phyloP scores from a whole-genome alignment of 2,797 vertebrate genomes.

The Acanthiza pusilla region DNA sequence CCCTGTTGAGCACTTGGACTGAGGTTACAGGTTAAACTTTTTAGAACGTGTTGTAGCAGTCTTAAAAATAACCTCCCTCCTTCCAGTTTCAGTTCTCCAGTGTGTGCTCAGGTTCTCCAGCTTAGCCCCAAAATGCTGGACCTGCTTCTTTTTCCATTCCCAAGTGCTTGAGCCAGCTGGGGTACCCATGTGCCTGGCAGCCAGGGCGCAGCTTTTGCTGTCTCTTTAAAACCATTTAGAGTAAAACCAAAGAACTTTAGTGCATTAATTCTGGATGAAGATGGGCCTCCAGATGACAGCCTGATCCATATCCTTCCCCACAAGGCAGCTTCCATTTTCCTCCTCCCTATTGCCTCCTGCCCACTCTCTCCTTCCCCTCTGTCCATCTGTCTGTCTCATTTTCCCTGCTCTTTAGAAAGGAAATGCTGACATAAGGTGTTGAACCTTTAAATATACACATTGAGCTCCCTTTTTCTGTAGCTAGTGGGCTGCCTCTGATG shows the following conservation, averaged over 20 bases:
- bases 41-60: background rate
- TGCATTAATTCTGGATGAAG: constrained; percentile 72
- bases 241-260: constrained; percentile 70
- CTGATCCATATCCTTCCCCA: constrained; percentile 57
- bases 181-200: background rate
- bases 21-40: background rate
- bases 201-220: background rate
- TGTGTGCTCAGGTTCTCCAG: background rate
- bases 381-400: background rate
- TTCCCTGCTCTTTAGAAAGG: background rate
- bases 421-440: background rate
- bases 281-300: constrained; percentile 68
- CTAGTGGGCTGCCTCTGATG: constrained; percentile 4
- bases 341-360: background rate
- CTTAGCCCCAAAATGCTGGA: background rate
- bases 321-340: constrained; percentile 39
- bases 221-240: constrained; percentile 73
- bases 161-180: background rate
- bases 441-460: background rate
- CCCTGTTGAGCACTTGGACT: fast-evolving
- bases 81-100: background rate
- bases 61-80: background rate
- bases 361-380: background rate
- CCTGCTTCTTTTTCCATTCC: background rate
- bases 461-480: background rate